A percentile compares a stretch with the other conserved stretches of the same genome.
Conservation (phyloP, 2,888 invertebrate genomes). For the Orchestes rusci region DNA sequence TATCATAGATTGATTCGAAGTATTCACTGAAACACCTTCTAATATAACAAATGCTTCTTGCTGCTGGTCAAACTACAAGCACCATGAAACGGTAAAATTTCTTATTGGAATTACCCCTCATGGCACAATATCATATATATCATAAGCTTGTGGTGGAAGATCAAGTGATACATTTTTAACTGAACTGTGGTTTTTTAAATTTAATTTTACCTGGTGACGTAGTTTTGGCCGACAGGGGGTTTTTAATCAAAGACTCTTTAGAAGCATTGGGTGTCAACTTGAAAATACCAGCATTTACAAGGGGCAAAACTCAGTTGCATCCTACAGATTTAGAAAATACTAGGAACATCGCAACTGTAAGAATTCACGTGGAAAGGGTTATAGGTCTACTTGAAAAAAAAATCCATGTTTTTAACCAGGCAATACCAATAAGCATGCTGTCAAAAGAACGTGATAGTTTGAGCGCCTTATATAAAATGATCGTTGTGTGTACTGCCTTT, state of each 20-base stretch:
- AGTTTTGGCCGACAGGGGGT: slow-evolving; percentile 24
- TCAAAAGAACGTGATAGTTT: no score
- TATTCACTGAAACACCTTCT: not conserved
- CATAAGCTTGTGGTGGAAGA: slow-evolving; percentile 4
- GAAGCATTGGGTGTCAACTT: slow-evolving; percentile 19
- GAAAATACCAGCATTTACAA: slow-evolving; percentile 25
- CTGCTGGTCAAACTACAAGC: not conserved
- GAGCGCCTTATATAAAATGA: no score
- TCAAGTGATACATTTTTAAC: slow-evolving; percentile 7
- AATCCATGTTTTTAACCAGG: no score
- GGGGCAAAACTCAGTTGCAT: slow-evolving; percentile 27
- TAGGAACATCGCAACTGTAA: slow-evolving; percentile 23
- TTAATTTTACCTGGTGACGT: slow-evolving; percentile 23
- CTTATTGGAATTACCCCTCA: slow-evolving; percentile 4
- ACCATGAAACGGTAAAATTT: not conserved
- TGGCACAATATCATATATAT: slow-evolving; percentile 6
- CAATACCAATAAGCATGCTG: no score
- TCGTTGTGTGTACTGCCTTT: slow-evolving; percentile 8
- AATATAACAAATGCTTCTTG: not conserved
- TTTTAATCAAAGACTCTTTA: slow-evolving; percentile 24
- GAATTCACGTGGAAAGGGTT: slow-evolving; percentile 25
- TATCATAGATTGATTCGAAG: not conserved
- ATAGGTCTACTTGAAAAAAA: slow-evolving; percentile 18
- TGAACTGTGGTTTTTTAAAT: slow-evolving; percentile 8
- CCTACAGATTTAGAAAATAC: slow-evolving; percentile 25